Evolutionary conservation across 2,113 vertebrate species (phyloP).

Genomic region (Rousettus leschenaultii): DNA sequence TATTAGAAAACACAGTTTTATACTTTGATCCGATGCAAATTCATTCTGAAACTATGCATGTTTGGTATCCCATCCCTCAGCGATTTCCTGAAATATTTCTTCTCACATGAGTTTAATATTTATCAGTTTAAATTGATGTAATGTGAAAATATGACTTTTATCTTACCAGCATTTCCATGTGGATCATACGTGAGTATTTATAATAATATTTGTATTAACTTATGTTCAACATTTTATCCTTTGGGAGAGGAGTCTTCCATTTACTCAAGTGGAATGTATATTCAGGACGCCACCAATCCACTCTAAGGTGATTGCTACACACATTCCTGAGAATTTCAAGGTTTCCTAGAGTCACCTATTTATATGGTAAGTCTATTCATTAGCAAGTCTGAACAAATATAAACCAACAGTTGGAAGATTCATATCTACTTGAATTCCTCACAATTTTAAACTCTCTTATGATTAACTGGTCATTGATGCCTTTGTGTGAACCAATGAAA

Average conservation of each 20-base stretch:
- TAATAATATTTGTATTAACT: conserved; percentile 44
- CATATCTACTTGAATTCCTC: background rate
- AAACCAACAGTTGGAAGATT: background rate
- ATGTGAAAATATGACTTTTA: conserved; percentile 70
- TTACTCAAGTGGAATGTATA: background rate
- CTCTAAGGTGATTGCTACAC: background rate
- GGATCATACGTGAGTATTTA: conserved; percentile 49
- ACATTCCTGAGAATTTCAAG: background rate
- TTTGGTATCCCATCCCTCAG: conserved; percentile 19
- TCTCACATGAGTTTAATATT: conserved; percentile 72
- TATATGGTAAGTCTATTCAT: background rate
- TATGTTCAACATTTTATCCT: conserved; percentile 54
- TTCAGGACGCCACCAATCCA: background rate
- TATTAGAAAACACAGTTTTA: conserved; percentile 26
- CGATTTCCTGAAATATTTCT: conserved; percentile 72
- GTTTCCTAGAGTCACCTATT: background rate
- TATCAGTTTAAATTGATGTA: conserved; percentile 68
- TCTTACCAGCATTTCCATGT: conserved; percentile 46
- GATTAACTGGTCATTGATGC: background rate
- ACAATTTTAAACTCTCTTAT: background rate
- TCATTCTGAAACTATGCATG: conserved; percentile 49
- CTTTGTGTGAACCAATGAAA: background rate
- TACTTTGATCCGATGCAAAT: conserved; percentile 41
- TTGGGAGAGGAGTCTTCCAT: background rate
- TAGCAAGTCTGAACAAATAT: background rate